phyloP scores from a whole-genome alignment of 2,797 vertebrate species.

The Aplochiton taeniatus region DNA sequence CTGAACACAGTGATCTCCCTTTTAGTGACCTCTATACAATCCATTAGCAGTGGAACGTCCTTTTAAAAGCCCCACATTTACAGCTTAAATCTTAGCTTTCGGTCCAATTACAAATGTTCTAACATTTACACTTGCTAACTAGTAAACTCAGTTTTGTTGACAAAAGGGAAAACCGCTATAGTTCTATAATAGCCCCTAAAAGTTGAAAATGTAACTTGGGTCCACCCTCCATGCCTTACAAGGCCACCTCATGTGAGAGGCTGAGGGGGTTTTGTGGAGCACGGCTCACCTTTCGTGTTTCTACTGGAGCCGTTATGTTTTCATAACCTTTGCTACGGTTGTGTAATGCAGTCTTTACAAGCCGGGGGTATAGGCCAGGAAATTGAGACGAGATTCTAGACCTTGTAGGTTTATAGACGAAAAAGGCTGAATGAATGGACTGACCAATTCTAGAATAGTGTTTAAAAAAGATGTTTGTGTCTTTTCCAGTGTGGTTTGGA shows the following conservation, averaged over 20 bases:
- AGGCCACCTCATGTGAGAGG: neutral
- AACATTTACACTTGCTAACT: neutral
- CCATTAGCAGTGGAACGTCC: neutral
- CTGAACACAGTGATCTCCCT: neutral
- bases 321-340: neutral
- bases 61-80: neutral
- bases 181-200: conserved; percentile 3
- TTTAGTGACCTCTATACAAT: neutral
- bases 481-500: no score
- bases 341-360: neutral
- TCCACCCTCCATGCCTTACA: neutral
- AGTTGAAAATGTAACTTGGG: neutral
- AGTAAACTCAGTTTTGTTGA: conserved; percentile 1
- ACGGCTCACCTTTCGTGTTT: neutral
- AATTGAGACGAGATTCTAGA: neutral
- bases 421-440: no score
- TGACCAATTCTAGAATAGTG: no score
- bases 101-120: neutral
- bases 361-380: neutral
- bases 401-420: no score
- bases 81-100: neutral
- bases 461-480: no score
- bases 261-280: neutral
- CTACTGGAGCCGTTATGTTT: neutral
- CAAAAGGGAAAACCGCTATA: conserved; percentile 1